These are phyloP conservation scores for Drosophila bocqueti DNA, from an alignment of 1,140 invertebrate species.

Conservation along the genomic window DNA sequence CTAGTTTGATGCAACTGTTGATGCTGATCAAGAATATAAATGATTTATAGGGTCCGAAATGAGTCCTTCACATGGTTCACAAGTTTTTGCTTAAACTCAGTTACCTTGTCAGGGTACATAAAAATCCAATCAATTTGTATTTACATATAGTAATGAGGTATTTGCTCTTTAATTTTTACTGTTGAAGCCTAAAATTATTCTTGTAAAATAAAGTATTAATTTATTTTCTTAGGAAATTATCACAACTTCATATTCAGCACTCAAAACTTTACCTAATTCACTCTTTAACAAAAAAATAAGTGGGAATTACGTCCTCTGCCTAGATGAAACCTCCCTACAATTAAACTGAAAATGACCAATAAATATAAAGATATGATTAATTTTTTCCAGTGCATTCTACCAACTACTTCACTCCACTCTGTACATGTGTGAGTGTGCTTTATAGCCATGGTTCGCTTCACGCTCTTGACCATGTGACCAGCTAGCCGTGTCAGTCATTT, in stretches of 20 bases:
- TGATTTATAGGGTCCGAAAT: too few relatives aligned
- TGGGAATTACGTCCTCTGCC: too few relatives aligned
- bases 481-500: constrained; percentile 82
- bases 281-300: too few relatives aligned
- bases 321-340: not conserved
- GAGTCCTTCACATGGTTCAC: too few relatives aligned
- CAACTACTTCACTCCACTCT: not conserved
- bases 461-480: constrained; percentile 82
- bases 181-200: too few relatives aligned
- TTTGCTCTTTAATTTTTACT: too few relatives aligned
- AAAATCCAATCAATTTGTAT: too few relatives aligned
- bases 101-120: too few relatives aligned
- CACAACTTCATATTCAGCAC: not conserved
- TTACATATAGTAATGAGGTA: too few relatives aligned
- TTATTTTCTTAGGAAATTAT: not conserved
- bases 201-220: not conserved
- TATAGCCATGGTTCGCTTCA: constrained; percentile 75
- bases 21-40: too few relatives aligned
- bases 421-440: constrained; percentile 51
- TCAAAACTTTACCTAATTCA: not conserved
- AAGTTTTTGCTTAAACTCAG: too few relatives aligned
- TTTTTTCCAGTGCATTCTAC: constrained; percentile 4
- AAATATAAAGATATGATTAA: not conserved
- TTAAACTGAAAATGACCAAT: not conserved
- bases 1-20: too few relatives aligned